phyloP scores from a whole-genome alignment of 2,113 vertebrate genomes.

The Neotoma lepida region DNA sequence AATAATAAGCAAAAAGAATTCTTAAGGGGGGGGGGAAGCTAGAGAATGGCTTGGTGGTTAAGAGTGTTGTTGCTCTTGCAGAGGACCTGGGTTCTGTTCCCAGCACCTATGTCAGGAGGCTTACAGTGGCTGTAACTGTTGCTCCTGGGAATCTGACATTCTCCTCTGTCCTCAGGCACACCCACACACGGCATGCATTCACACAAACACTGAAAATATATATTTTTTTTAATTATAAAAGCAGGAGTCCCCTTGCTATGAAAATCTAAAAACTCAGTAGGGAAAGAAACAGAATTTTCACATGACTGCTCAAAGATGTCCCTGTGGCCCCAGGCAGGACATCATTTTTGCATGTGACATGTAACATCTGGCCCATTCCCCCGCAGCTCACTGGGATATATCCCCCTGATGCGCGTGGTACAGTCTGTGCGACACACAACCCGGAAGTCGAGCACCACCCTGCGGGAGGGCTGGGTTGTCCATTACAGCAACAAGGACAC shows the following conservation, averaged over 20 bases:
- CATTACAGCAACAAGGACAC: slow-evolving; percentile 95
- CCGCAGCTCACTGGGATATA: slow-evolving; percentile 87
- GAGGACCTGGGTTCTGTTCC: neutral
- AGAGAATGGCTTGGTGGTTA: neutral
- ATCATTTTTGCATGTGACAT: neutral
- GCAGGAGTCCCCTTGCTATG: neutral
- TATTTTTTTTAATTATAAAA: neutral
- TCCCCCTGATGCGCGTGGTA: slow-evolving; percentile 94
- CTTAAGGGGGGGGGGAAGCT: neutral
- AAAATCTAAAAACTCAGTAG: neutral
- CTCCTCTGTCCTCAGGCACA: neutral
- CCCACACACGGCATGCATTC: neutral
- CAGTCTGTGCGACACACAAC: slow-evolving; percentile 94
- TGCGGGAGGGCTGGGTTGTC: slow-evolving; percentile 94
- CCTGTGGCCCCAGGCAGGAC: neutral
- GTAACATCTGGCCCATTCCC: neutral
- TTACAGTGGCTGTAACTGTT: neutral
- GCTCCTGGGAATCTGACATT: neutral
- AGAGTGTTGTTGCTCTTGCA: neutral
- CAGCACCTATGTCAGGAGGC: neutral
- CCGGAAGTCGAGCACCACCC: slow-evolving; percentile 90
- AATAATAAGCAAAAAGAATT: neutral
- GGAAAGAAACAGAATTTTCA: neutral
- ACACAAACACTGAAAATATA: neutral
- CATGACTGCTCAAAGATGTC: neutral